These are phyloP conservation scores for Mechanitis messenoides DNA, from an alignment of 2,888 invertebrate species.

Conservation along the genomic window DNA sequence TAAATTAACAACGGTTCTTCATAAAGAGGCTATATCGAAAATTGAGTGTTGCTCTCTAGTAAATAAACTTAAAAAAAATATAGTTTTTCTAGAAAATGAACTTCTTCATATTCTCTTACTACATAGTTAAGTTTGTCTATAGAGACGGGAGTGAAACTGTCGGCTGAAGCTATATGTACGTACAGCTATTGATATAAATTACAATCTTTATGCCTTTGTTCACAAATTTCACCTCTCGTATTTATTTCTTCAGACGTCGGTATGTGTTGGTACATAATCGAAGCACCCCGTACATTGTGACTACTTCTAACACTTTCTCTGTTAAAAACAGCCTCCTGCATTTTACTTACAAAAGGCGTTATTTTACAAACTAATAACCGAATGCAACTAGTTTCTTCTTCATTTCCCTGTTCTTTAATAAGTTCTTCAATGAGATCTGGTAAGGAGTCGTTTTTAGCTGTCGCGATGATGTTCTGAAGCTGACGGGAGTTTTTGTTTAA, in stretches of 20 bases:
- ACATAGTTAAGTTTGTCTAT: too few species aligned
- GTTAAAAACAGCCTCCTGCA: constrained; percentile 82
- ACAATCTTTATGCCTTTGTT: constrained; percentile 74
- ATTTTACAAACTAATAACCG: constrained; percentile 85
- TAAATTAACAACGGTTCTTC: too few species aligned
- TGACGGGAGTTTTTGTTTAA: constrained; percentile 77
- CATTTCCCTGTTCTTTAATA: constrained; percentile 71
- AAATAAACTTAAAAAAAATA: too few species aligned
- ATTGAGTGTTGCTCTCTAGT: too few species aligned
- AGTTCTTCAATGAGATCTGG: constrained; percentile 78
- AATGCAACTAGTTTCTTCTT: constrained; percentile 81
- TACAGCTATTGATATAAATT: constrained; percentile 50
- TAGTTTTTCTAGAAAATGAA: too few species aligned
- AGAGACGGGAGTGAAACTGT: too few species aligned
- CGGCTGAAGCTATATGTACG: background rate
- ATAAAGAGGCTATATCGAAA: too few species aligned
- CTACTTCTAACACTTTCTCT: constrained; percentile 44
- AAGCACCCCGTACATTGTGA: constrained; percentile 47
- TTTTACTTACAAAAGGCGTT: constrained; percentile 84
- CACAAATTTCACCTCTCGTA: constrained; percentile 78
- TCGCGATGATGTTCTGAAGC: constrained; percentile 74
- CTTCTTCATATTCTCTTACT: too few species aligned
- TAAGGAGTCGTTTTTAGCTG: constrained; percentile 79
- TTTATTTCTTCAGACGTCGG: constrained; percentile 78
- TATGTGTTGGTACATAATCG: constrained; percentile 77